Conservation (phyloP, 2,797 vertebrate genomes). For the Cuculus canorus region DNA sequence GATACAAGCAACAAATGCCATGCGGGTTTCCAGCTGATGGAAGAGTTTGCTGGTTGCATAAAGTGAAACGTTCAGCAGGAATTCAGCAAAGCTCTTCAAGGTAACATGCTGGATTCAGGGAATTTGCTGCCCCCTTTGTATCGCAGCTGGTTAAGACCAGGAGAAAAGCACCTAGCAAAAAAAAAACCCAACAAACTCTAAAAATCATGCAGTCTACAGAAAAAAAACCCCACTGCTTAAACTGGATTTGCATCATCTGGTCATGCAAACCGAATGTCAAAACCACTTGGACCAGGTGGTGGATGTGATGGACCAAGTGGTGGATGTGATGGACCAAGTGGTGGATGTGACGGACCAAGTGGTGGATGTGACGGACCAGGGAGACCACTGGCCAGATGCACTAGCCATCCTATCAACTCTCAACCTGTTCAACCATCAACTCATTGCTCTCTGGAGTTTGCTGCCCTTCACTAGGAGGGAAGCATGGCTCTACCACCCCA, state of each 20-base stretch:
- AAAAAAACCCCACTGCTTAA: rapidly evolving
- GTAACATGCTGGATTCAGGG: not conserved
- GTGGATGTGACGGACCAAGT: too few relatives aligned
- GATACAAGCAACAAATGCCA: not conserved
- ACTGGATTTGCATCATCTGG: too few relatives aligned
- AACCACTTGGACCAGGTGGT: too few relatives aligned
- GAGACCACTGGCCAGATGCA: rapidly evolving
- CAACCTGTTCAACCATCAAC: not conserved
- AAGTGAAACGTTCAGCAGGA: not conserved
- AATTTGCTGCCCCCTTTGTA: constrained; percentile 21
- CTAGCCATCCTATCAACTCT: not conserved
- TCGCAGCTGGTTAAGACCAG: not conserved
- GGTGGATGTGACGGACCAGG: not conserved
- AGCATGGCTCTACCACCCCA: not conserved
- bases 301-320: too few relatives aligned
- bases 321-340: too few relatives aligned
- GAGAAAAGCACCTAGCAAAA: not conserved
- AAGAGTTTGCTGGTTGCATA: not conserved
- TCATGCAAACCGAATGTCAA: not conserved
- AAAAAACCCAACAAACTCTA: rapidly evolving
- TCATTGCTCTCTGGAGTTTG: not conserved
- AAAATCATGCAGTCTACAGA: rapidly evolving
- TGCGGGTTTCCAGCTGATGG: constrained; percentile 3
- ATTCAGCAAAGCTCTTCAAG: not conserved
- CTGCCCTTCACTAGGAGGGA: not conserved